Evolutionary conservation across 2,888 invertebrate genomes (phyloP).

Genomic region (Clostera curtula): DNA sequence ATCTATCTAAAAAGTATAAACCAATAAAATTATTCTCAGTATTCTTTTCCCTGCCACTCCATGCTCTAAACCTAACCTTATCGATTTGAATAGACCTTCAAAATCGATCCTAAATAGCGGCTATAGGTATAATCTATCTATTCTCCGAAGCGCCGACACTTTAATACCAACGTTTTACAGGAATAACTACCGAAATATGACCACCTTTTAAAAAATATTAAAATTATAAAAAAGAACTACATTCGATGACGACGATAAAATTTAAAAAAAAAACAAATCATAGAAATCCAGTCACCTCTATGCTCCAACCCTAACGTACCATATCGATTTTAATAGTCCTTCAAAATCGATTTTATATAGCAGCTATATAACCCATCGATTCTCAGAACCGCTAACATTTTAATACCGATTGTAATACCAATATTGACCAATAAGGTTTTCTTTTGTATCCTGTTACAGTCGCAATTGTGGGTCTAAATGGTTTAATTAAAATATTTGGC

Average conservation of each 20-base stretch:
- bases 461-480: conserved; percentile 38
- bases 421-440: conserved; percentile 27
- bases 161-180: too few species aligned
- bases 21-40: too few species aligned
- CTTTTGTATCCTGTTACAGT: conserved; percentile 30
- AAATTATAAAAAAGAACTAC: conserved; percentile 10
- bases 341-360: conserved; percentile 40
- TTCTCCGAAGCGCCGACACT: too few species aligned
- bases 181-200: background rate
- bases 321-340: conserved; percentile 25
- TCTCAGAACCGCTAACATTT: conserved; percentile 14
- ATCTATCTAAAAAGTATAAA: too few species aligned
- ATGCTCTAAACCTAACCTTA: too few species aligned
- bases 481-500: conserved; percentile 32
- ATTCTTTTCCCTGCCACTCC: too few species aligned
- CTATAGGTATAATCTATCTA: too few species aligned
- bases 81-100: too few species aligned
- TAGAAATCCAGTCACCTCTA: conserved; percentile 7
- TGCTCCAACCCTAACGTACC: conserved; percentile 20
- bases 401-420: conserved; percentile 25
- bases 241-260: too few species aligned
- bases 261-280: too few species aligned
- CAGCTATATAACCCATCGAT: conserved; percentile 23
- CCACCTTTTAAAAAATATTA: conserved; percentile 6
- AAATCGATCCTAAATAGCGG: too few species aligned